Evolutionary conservation across 2,888 invertebrate species (phyloP), one percentile per base, ranked within the genome.

Genomic region (Pantelozetes paolii): DNA sequence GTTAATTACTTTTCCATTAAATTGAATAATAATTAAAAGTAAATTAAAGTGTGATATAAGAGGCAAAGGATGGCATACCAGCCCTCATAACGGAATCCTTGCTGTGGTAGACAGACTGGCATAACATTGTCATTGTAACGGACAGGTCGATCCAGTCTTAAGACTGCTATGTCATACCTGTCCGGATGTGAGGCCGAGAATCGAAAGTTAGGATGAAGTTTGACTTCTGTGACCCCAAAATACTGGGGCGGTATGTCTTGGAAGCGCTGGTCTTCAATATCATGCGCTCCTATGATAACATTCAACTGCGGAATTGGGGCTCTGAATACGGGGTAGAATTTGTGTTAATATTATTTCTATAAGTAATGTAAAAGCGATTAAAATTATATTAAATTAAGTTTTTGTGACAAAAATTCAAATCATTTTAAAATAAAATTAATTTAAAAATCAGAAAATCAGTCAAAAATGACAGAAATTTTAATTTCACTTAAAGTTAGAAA

Each of bases 161-260:
- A 83, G 0, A 92, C 82, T 0, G 91, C 91, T 75, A 92, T 85
- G 82, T 92, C 91, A 81, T 81, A 84, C 76, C 91, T 86, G 80
- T 92, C 92, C 0, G 91, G 91, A 79, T 92, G 92, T 0, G 91
- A 91, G 81, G 89, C 86, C 11, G 90, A 87, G 81, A 89, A 92
- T 80, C 89, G 87, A 81, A 92, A 92, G 36, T 88, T 85, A 0
- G 92, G 92, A 81, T 92, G 91, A 2, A 92, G 86, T 74, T 90
- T 87, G 81, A 90, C 89, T 79, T 89, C 87, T 74, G 86, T 83
- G 1, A 91, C 89, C 74, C 89, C 85, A 80, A 88, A 88, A 75
- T 87, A 85, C 81, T 89, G 88, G 67, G 88, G 87, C 13, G 88
- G 88, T 64, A 87, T 83, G 2, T 87, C 86, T 71, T 85, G 81